Conservation (phyloP, 2,888 invertebrate species). For the Luperina nickerlii region DNA sequence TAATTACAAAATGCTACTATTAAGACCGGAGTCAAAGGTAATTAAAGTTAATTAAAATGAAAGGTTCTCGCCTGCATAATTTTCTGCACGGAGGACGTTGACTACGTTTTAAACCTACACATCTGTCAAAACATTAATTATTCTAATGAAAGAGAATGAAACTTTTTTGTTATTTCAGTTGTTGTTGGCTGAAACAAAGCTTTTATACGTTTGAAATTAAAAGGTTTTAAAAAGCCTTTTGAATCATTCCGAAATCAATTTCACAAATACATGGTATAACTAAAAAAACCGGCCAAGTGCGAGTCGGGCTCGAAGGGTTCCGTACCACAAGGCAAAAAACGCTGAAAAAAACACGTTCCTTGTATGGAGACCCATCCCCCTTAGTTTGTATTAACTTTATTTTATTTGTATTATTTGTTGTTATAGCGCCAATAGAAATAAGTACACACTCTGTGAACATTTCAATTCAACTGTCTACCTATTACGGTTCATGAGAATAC, state of each 20-base stretch:
- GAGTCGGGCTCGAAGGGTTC: no score
- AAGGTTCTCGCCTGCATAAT: constrained; percentile 65
- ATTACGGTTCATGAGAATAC: not conserved
- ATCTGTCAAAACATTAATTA: constrained; percentile 51
- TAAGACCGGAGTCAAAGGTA: constrained; percentile 63
- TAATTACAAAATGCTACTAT: constrained; percentile 67
- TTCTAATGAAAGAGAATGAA: constrained; percentile 64
- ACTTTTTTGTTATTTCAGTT: constrained; percentile 30
- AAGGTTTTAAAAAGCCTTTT: not conserved
- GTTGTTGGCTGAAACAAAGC: constrained; percentile 16
- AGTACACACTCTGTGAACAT: not conserved
- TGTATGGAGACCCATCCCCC: not conserved
- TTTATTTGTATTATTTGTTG: not conserved
- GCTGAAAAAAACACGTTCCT: not conserved
- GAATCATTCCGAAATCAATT: not conserved
- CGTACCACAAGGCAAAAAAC: not conserved
- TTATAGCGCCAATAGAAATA: not conserved
- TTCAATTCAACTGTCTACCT: not conserved
- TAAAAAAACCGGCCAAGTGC: not conserved
- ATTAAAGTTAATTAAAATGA: constrained; percentile 63
- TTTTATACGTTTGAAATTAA: constrained; percentile 12
- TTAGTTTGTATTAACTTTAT: not conserved
- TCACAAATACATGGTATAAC: no score
- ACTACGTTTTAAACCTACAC: constrained; percentile 51
- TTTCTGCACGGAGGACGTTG: constrained; percentile 43